These are phyloP conservation scores for Chaenocephalus aceratus DNA, from an alignment of 2,113 vertebrate species.

Conservation along the genomic window DNA sequence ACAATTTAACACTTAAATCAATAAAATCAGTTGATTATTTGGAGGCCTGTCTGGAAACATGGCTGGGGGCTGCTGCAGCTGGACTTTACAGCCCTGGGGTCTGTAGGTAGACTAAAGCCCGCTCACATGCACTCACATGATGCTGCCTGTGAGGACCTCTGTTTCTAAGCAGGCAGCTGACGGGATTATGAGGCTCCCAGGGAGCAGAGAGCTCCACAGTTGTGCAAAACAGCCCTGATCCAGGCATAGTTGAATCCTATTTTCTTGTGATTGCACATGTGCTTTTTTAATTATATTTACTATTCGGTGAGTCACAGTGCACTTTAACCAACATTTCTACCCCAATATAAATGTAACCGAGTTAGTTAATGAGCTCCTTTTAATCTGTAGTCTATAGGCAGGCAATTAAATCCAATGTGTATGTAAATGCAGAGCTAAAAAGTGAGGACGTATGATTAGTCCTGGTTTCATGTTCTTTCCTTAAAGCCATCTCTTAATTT, in stretches of 20 bases:
- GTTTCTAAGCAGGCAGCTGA: conserved; percentile 83
- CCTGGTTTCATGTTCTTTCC: neutral
- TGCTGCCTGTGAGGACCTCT: conserved; percentile 67
- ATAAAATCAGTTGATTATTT: conserved; percentile 11
- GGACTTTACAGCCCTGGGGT: conserved; percentile 48
- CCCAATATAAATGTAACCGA: too few relatives aligned
- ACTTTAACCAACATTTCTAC: too few relatives aligned
- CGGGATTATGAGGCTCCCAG: conserved; percentile 77
- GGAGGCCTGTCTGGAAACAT: neutral
- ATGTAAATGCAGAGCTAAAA: neutral
- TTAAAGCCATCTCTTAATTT: neutral
- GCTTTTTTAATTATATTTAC: too few relatives aligned
- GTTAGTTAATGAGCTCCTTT: too few relatives aligned
- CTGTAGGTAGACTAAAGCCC: conserved; percentile 61
- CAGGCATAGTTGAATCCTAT: conserved; percentile 7
- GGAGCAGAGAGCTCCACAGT: conserved; percentile 50
- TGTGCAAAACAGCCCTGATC: conserved; percentile 9
- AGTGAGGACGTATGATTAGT: neutral
- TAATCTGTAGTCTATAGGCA: neutral
- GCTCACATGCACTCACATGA: conserved; percentile 77
- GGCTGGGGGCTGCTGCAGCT: conserved; percentile 23
- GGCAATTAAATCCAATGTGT: neutral
- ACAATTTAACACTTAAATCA: neutral
- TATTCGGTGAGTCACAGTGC: too few relatives aligned
- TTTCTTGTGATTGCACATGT: conserved; percentile 16